Base-by-base conservation (phyloP, 2,113 vertebrate genomes). In the Cephalopholis sonnerati region DNA sequence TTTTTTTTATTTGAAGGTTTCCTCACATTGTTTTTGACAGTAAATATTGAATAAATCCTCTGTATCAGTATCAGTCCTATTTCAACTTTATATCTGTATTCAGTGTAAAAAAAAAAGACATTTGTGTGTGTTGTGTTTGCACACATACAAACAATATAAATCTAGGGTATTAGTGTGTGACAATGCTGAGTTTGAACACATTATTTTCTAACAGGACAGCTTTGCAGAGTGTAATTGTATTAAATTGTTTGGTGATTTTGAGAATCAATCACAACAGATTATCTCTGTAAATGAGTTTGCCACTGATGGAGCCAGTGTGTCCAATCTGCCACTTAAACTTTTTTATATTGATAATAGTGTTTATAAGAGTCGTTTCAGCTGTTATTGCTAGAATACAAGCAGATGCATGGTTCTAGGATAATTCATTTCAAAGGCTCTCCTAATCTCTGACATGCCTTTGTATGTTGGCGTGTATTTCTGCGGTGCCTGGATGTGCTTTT, bases 361-460 rank as follows among this genome's bases (percentile, higher is more conserved):
- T 67, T 62, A 27, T 62, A 48, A 54, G 44, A 53, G 25, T 51
- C 4, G 15, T 83, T 79, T 22, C 61, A 61, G 57, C 71, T 62
- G 29, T 58, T 81, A 7, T 24, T 74, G 65, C 46, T 68, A 18
- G 8, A 76, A 62, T 71, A 20, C 57, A 78, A 41, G 32, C 74
- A 65, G n/a, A 55, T 10, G 39, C 20, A 25, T 29, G 48, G 18
- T 51, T 63, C 36, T 29, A 48, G 58, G 77, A 75, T 81, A 24
- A 75, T 75, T 82, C 50, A 46, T 88, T 92, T 90, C 77, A 86
- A 77, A 88, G 54, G 7, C 18, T 46, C 59, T 82, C 77, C 69
- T 44, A 36, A 77, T 64, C 39, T 83, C 13, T 44, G 27, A 77
- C 80, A 61, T 82, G 70, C 59, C 29, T 88, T 75, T 74, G 29